A percentile compares a stretch with the other conserved stretches of the same genome.
phyloP scores from a whole-genome alignment of 2,888 invertebrate species.

The Uloborus plumipes region DNA sequence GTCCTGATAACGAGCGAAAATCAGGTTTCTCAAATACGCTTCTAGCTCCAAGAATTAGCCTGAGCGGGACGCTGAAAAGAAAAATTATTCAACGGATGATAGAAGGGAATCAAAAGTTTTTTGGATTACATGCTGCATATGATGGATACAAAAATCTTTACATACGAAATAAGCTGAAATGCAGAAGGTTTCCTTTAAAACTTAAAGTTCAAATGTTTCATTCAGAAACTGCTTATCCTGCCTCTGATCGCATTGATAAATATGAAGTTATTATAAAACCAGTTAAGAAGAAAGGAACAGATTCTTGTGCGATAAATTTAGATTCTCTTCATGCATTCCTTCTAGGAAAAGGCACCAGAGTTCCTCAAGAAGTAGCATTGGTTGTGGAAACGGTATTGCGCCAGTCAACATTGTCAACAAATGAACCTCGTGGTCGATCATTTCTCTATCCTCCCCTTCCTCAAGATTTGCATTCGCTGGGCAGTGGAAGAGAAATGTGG shows the following conservation, averaged over 20 bases:
- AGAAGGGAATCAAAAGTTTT: constrained; percentile 71
- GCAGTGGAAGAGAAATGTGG: constrained; percentile 40
- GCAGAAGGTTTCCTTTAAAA: background rate
- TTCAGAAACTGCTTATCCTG: background rate
- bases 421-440: constrained; percentile 37
- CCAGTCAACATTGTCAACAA: constrained; percentile 25
- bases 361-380: constrained; percentile 33
- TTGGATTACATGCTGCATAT: constrained; percentile 73
- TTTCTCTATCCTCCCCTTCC: constrained; percentile 26
- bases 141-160: constrained; percentile 75
- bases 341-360: background rate
- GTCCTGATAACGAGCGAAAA: background rate
- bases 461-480: background rate
- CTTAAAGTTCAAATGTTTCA: background rate
- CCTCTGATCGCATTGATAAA: background rate
- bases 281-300: constrained; percentile 20
- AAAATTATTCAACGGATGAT: constrained; percentile 73
- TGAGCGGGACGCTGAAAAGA: constrained; percentile 72
- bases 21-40: background rate
- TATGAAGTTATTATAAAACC: constrained; percentile 3
- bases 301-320: constrained; percentile 17
- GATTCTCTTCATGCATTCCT: constrained; percentile 26
- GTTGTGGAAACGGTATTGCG: constrained; percentile 49
- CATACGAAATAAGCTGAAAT: constrained; percentile 73
- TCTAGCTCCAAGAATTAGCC: background rate